Percentiles rank a stretch among this genome's conserved stretches.
Evolutionary conservation across 2,888 invertebrate species (phyloP).

Genomic region (Lypha dubia): DNA sequence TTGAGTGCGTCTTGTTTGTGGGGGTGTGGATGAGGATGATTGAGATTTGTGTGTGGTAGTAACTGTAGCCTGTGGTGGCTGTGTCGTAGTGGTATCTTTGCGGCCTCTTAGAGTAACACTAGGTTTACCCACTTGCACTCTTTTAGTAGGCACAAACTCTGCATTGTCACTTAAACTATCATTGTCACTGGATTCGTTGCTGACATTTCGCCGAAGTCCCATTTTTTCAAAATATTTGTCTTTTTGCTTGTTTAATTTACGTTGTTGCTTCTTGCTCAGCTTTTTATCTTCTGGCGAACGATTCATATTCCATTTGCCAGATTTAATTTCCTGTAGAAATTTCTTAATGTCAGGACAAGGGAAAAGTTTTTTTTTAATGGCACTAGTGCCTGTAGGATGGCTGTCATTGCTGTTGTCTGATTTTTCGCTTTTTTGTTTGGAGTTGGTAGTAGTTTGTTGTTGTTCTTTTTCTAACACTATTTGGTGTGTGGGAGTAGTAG

Average conservation of each 20-base stretch:
- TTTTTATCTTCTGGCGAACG: conserved; percentile 83
- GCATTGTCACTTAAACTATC: conserved; percentile 82
- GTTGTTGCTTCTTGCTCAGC: conserved; percentile 82
- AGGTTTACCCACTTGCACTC: conserved; percentile 81
- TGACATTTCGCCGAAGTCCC: conserved; percentile 81
- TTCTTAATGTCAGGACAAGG: conserved; percentile 80
- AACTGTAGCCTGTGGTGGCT: conserved; percentile 12
- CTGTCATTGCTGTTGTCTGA: conserved; percentile 77
- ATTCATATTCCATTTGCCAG: conserved; percentile 80
- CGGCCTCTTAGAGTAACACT: conserved; percentile 81
- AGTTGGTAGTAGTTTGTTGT: conserved; percentile 34
- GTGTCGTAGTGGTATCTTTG: conserved; percentile 74
- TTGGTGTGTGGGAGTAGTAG: conserved; percentile 76
- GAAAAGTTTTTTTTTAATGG: conserved; percentile 80
- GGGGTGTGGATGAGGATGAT: conserved; percentile 52
- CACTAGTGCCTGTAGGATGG: conserved; percentile 74
- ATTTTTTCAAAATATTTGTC: conserved; percentile 86
- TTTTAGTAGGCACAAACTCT: conserved; percentile 82
- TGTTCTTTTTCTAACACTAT: conserved; percentile 54
- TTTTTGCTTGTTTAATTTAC: conserved; percentile 84
- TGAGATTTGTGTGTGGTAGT: conserved; percentile 44
- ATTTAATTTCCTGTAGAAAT: conserved; percentile 81
- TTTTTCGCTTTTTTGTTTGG: conserved; percentile 78
- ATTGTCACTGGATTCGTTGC: conserved; percentile 79
- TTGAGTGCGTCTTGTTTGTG: conserved; percentile 50